A percentile compares a stretch with the other conserved stretches of the same genome.
Evolutionary conservation across 2,797 vertebrate species (phyloP).

Genomic region (Enteromius afrohamiltoni): DNA sequence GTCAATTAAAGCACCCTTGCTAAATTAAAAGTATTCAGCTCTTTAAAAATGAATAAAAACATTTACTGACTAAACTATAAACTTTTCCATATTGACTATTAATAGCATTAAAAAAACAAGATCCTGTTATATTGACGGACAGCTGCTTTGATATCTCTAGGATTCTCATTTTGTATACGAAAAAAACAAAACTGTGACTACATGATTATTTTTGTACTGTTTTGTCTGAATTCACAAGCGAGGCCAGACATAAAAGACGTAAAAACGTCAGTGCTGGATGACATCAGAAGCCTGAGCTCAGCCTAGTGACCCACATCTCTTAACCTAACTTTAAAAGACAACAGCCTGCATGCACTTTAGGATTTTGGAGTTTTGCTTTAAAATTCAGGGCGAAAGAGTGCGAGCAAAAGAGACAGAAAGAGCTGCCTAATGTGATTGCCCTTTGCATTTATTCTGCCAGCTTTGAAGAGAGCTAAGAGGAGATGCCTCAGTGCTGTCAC

Average conservation of each 20-base stretch:
- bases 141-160: neutral
- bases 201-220: neutral
- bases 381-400: constrained; percentile 58
- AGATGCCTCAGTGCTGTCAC: constrained; percentile 80
- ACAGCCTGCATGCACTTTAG: constrained; percentile 64
- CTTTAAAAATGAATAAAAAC: too few species aligned
- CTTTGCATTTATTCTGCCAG: constrained; percentile 77
- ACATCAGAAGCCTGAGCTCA: constrained; percentile 63
- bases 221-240: constrained; percentile 4
- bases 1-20: neutral
- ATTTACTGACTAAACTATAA: neutral
- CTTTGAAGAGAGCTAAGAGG: constrained; percentile 73
- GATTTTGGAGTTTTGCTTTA: constrained; percentile 64
- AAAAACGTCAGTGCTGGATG: neutral
- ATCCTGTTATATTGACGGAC: neutral
- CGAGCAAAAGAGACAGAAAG: constrained; percentile 59
- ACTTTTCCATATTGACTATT: neutral
- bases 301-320: constrained; percentile 66
- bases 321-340: constrained; percentile 70
- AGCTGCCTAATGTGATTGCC: constrained; percentile 79
- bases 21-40: neutral
- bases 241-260: neutral
- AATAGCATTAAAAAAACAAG: neutral
- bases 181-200: neutral
- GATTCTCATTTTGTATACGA: neutral